Percentiles rank a stretch among this genome's conserved stretches.
phyloP scores from a whole-genome alignment of 2,888 invertebrate genomes.

The Leptogaster cylindrica region DNA sequence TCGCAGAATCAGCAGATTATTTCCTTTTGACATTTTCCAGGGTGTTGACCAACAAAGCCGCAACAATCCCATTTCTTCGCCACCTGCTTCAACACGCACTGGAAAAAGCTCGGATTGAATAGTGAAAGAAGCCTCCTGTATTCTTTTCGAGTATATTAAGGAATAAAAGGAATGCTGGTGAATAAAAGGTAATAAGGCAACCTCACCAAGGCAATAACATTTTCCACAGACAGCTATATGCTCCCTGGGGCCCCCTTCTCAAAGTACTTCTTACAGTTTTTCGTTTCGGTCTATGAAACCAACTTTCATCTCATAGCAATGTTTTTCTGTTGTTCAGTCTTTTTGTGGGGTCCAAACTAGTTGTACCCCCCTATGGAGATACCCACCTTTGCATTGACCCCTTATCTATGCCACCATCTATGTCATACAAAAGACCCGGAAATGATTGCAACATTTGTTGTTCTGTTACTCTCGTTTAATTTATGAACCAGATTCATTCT shows the following conservation, averaged over 20 bases:
- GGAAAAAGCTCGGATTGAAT: slow-evolving; percentile 2
- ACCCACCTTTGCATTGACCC: slow-evolving; percentile 4
- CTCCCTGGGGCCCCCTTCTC: not conserved
- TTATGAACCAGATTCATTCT: slow-evolving; percentile 36
- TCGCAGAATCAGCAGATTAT: slow-evolving; percentile 22
- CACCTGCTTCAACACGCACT: slow-evolving; percentile 23
- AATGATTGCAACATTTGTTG: slow-evolving; percentile 38
- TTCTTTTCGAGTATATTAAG: slow-evolving; percentile 26
- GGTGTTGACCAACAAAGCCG: slow-evolving; percentile 18
- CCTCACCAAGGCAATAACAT: slow-evolving; percentile 33
- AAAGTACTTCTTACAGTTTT: not conserved
- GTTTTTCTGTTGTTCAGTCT: no score
- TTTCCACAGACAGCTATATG: not conserved
- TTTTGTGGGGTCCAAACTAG: no score
- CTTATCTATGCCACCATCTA: not conserved
- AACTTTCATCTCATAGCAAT: not conserved
- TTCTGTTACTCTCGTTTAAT: slow-evolving; percentile 23
- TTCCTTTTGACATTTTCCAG: slow-evolving; percentile 15
- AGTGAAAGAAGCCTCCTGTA: slow-evolving; percentile 16
- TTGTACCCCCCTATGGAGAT: not conserved
- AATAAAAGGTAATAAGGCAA: slow-evolving; percentile 33
- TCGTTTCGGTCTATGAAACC: not conserved
- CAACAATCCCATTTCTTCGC: slow-evolving; percentile 24
- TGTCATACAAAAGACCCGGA: slow-evolving; percentile 13
- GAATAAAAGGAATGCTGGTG: slow-evolving; percentile 32